Conservation (phyloP, 2,113 vertebrate genomes). For the Sturnus vulgaris region DNA sequence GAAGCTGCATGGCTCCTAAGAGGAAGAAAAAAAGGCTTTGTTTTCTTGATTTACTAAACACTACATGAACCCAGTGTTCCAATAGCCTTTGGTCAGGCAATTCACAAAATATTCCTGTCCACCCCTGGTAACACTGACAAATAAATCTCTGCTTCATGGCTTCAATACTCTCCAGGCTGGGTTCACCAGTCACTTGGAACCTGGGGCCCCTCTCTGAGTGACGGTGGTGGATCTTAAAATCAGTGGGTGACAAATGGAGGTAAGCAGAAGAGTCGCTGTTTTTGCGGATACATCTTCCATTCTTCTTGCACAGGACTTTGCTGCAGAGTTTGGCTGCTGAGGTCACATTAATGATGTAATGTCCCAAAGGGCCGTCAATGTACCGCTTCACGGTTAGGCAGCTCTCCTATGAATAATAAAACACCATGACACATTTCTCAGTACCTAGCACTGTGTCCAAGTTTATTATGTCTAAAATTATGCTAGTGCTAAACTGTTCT, state of each 20-base stretch:
- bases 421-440: not conserved
- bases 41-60: conserved; percentile 18
- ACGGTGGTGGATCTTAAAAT: conserved; percentile 71
- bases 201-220: conserved; percentile 25
- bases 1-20: not conserved
- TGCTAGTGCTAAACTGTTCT: not conserved
- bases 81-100: conserved; percentile 63
- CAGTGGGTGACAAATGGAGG: conserved; percentile 80
- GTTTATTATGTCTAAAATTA: not conserved
- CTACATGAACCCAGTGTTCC: not conserved
- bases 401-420: conserved; percentile 73
- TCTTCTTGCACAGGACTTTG: conserved; percentile 84
- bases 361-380: conserved; percentile 80
- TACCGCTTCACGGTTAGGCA: conserved; percentile 82
- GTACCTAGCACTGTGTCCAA: not conserved
- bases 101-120: conserved; percentile 86
- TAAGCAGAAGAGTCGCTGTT: conserved; percentile 71
- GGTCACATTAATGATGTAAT: conserved; percentile 88
- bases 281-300: conserved; percentile 85
- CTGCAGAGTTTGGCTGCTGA: conserved; percentile 88
- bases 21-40: not conserved
- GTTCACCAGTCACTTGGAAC: conserved; percentile 74
- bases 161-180: conserved; percentile 66
- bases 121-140: conserved; percentile 89
- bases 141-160: conserved; percentile 84